Base-by-base conservation (phyloP, 1,140 invertebrate species). In the Heliothis virescens region DNA sequence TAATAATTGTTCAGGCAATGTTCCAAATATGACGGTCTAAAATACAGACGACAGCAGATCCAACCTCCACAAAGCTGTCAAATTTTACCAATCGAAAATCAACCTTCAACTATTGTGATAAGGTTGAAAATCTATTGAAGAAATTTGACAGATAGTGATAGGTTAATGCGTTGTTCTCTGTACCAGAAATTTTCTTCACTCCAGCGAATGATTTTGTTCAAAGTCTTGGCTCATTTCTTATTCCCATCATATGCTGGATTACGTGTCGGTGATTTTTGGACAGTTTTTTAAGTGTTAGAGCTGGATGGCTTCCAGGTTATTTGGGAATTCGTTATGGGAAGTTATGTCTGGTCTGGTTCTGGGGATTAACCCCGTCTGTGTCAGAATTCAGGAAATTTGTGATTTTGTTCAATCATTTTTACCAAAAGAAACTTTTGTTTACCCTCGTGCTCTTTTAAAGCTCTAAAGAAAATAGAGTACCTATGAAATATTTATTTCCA, bases 1-100 rank as follows among this genome's bases (percentile, higher is more conserved):
- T 65, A 67, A 78, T 78, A 67, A 78, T 78, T 52, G 75, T 69
- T 52, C 75, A 29, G 63, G 62, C 75, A 78, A 1, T 16, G 62
- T 78, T 78, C 75, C 52, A 69, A 78, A 69, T 69, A 57, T 78
- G n/a, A 69, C n/a, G 63, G 0, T 53, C 21, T 53, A 57, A 65
- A 41, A 0, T n/a, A 34, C 13, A 47, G 15, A 5, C 13, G 13
- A 55, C 15, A 15, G 5, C 15, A 55, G 16, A 2, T 7, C 52
- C n/a, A n/a, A n/a, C n/a, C n/a, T n/a, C n/a, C n/a, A n/a, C n/a
- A n/a, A n/a, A n/a, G n/a, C n/a, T n/a, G n/a, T n/a, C n/a, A n/a
- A n/a, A n/a, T n/a, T n/a, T n/a, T n/a, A n/a, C n/a, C n/a, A n/a
- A n/a, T n/a, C n/a, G n/a, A n/a, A n/a, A n/a, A n/a, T n/a, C n/a